Evolutionary conservation across 53 echinoderm and acorn worm species (phyloP).

Genomic region (Holothuria leucospilota): DNA sequence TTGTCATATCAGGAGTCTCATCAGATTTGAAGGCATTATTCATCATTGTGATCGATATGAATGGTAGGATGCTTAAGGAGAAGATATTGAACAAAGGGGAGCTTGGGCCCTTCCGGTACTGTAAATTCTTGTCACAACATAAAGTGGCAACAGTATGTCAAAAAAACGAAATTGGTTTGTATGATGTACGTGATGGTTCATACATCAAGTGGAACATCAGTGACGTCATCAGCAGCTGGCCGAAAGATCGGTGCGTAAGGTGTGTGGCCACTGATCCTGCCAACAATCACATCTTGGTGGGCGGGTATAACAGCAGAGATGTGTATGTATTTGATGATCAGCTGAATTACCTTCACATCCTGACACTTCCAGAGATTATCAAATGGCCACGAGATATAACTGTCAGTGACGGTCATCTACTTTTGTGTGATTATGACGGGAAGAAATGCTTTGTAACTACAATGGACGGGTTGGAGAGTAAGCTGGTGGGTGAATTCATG

Average conservation of each 20-base stretch:
- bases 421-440: neutral
- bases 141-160: constrained; percentile 11
- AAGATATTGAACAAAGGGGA: neutral
- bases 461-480: neutral
- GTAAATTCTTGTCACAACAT: neutral
- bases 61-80: neutral
- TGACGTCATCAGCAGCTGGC: neutral
- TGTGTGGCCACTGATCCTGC: constrained; percentile 26
- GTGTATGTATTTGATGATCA: constrained; percentile 30
- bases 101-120: neutral
- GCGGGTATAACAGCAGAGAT: constrained; percentile 1
- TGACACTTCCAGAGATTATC: neutral
- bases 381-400: neutral
- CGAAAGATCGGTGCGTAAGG: neutral
- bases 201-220: neutral
- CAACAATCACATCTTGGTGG: neutral
- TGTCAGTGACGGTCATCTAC: neutral
- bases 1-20: constrained; percentile 9
- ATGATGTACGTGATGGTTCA: neutral
- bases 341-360: constrained; percentile 8
- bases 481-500: neutral
- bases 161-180: neutral
- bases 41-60: constrained; percentile 2
- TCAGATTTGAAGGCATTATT: neutral
- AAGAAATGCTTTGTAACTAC: neutral